Base-by-base conservation (phyloP, 2,113 vertebrate species). In the Catharus minimus region DNA sequence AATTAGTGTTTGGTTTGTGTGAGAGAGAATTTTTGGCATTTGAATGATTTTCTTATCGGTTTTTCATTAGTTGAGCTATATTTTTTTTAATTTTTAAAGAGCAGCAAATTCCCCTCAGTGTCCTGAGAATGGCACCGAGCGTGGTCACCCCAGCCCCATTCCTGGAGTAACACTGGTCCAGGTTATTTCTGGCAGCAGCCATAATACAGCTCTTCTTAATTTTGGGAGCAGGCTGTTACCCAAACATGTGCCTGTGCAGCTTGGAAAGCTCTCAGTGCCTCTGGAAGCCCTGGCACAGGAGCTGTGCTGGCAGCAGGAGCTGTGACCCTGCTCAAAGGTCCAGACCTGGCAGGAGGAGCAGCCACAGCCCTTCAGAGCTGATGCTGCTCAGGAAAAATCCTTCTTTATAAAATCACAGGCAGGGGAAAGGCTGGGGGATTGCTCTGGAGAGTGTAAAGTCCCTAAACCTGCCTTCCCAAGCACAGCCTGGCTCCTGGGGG, bases 1-100 rank as follows among this genome's bases (percentile, higher is more conserved):
- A 84, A 69, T 66, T 87, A 61, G 33, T 50, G 41, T 72, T 94
- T 78, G 88, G 9, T 76, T 77, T 66, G 69, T 72, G 84, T 9
- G 74, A 69, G 89, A 87, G 78, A 77, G 86, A 71, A 76, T 43
- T 92, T 88, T 76, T 94, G 93, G 89, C 91, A n/a, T 80, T 73
- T 85, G 82, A 43, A 15, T 56, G 89, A 85, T 90, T 93, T 95
- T 89, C 91, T 93, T 95, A 96, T 95, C 93, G 49, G 72, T 80
- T 94, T 95, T 82, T 82, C 74, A 66, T 95, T 89, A 94, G 71
- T 21, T 27, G 65, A 91, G 33, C 79, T 87, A 1, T 64, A 38
- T 53, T 77, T 64, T 5, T 28, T 49, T 76, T 38, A 11, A 38
- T 49, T 58, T 80, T 72, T 67, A 5, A 68, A 76, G 92, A 90